These are phyloP conservation scores for Astropecten irregularis DNA, from an alignment of 53 echinoderm and acorn worm species.

Conservation along the genomic window DNA sequence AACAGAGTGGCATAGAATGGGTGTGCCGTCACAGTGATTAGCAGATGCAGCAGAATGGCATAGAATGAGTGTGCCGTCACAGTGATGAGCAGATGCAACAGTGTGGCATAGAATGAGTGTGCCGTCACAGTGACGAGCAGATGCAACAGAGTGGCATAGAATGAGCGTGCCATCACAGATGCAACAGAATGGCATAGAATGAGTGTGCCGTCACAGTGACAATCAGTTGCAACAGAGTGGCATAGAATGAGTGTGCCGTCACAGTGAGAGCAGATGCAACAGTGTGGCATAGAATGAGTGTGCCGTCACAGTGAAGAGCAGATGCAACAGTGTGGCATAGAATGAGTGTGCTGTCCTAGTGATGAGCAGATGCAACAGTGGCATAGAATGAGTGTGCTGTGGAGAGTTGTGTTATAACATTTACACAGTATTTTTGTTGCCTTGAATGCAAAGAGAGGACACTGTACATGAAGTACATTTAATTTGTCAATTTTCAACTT, in stretches of 20 bases:
- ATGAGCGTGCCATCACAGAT: neutral
- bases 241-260: neutral
- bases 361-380: neutral
- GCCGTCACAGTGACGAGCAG: neutral
- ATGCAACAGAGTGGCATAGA: neutral
- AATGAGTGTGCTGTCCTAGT: neutral
- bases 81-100: neutral
- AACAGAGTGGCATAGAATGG: slow-evolving; percentile 1
- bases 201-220: too few relatives aligned
- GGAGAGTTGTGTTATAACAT: too few relatives aligned
- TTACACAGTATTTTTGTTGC: too few relatives aligned
- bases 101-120: neutral
- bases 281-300: neutral
- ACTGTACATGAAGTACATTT: too few relatives aligned
- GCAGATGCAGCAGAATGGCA: neutral
- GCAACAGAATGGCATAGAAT: neutral
- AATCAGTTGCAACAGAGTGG: too few relatives aligned
- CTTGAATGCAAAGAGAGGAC: too few relatives aligned
- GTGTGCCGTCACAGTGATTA: slow-evolving; percentile 21
- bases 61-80: neutral
- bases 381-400: neutral
- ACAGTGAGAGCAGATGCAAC: neutral
- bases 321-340: too few relatives aligned
- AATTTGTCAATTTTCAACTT: too few relatives aligned
- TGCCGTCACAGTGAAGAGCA: too few relatives aligned